Conservation (phyloP, 2,888 invertebrate genomes). For the Polymixis flavicincta region DNA sequence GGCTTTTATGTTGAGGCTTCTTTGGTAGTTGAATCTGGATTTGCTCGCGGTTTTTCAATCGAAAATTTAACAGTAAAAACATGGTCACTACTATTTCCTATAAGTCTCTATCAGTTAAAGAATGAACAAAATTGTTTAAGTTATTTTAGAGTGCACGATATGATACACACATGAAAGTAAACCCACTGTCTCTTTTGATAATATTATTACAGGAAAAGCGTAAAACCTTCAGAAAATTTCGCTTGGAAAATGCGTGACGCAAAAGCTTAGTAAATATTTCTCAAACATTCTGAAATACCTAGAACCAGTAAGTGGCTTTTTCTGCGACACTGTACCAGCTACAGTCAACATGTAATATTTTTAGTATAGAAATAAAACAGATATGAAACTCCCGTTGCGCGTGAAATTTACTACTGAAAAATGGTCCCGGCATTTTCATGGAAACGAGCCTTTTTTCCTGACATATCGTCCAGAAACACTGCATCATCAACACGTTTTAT, state of each 20-base stretch:
- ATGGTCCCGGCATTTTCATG: constrained; percentile 25
- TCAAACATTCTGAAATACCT: constrained; percentile 35
- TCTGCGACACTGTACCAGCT: background rate
- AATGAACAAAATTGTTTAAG: background rate
- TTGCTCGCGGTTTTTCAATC: background rate
- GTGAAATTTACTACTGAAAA: constrained; percentile 33
- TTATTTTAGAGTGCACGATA: constrained; percentile 8
- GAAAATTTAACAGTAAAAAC: background rate
- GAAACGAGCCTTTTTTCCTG: constrained; percentile 13
- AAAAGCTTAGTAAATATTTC: constrained; percentile 27
- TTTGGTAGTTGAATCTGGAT: background rate
- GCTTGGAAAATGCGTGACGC: constrained; percentile 21
- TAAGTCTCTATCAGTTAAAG: background rate
- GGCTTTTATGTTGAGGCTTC: background rate
- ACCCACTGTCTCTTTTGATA: background rate
- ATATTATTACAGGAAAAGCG: background rate
- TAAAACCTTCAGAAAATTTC: constrained; percentile 17
- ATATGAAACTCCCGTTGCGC: constrained; percentile 4
- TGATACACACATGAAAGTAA: constrained; percentile 3
- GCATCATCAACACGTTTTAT: constrained; percentile 53
- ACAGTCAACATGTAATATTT: constrained; percentile 9
- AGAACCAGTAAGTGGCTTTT: constrained; percentile 9
- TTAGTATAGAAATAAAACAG: constrained; percentile 17
- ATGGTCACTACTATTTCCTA: background rate
- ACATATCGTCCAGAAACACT: constrained; percentile 30